A percentile compares a stretch with the other conserved stretches of the same genome.
Conservation (phyloP, 2,888 invertebrate genomes). For the Mactromeris polynyma region DNA sequence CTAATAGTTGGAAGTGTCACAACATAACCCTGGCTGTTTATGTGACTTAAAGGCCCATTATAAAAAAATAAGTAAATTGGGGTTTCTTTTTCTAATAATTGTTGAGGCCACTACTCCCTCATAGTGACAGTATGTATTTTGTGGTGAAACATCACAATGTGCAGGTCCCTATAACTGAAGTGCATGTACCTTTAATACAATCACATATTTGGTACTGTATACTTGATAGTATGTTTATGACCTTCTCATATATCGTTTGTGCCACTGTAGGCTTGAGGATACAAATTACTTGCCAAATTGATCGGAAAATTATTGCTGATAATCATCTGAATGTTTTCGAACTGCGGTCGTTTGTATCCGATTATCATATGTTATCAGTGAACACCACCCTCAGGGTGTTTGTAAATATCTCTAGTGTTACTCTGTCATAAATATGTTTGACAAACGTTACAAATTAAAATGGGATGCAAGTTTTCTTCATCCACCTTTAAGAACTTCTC, state of each 20-base stretch:
- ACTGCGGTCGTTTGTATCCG: not conserved
- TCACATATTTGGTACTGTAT: not conserved
- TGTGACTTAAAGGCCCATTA: too few species aligned
- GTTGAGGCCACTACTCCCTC: too few species aligned
- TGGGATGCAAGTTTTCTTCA: not conserved
- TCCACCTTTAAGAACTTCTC: too few species aligned
- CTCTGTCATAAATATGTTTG: not conserved
- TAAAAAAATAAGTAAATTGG: too few species aligned
- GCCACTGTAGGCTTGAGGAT: not conserved
- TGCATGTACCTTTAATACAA: not conserved
- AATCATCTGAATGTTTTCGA: constrained; percentile 18
- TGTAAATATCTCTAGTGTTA: too few species aligned
- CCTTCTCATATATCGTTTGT: not conserved
- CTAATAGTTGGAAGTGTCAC: too few species aligned
- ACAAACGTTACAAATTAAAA: constrained; percentile 25
- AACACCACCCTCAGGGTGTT: constrained; percentile 18
- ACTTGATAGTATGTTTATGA: not conserved
- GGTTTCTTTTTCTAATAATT: too few species aligned
- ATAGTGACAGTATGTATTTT: too few species aligned
- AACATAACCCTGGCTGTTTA: too few species aligned
- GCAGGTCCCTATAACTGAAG: too few species aligned
- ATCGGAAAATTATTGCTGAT: constrained; percentile 37
- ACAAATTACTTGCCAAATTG: constrained; percentile 38
- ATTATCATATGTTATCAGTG: constrained; percentile 21
- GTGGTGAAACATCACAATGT: too few species aligned